Evolutionary conservation across 2,888 invertebrate genomes (phyloP).

Genomic region (Drosophila mettleri): DNA sequence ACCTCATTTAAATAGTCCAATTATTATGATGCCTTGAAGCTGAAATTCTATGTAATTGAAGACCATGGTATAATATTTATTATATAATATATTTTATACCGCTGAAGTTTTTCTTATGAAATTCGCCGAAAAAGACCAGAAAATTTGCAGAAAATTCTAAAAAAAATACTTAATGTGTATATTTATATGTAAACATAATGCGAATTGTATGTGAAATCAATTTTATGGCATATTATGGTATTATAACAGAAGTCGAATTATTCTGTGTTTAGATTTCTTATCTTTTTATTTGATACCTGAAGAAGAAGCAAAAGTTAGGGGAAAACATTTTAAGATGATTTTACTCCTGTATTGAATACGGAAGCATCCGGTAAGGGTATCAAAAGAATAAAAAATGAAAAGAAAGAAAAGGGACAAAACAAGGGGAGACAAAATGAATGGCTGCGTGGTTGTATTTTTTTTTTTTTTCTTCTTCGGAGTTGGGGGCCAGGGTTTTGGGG

Average conservation of each 20-base stretch:
- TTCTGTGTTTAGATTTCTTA: background rate
- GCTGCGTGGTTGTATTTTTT: background rate
- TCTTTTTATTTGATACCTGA: background rate
- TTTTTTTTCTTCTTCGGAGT: background rate
- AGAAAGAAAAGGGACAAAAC: constrained; percentile 2
- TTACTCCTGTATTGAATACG: constrained; percentile 10
- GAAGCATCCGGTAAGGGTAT: constrained; percentile 1
- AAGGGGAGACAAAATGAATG: constrained; percentile 16
- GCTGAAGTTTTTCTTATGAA: too few species aligned
- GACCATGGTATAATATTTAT: too few species aligned
- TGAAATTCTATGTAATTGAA: too few species aligned
- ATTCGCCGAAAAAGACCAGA: too few species aligned
- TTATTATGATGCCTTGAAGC: too few species aligned
- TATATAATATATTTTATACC: too few species aligned
- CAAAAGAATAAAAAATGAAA: background rate
- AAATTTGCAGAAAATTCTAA: too few species aligned
- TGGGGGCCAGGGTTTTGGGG: background rate
- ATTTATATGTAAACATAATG: background rate
- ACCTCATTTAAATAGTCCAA: too few species aligned
- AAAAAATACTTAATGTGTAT: background rate
- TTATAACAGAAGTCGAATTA: background rate
- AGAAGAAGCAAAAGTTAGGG: too few species aligned
- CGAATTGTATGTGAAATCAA: background rate
- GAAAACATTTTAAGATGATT: constrained; percentile 18
- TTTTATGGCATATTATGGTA: background rate